A percentile compares a stretch with the other conserved stretches of the same genome.
Conservation (phyloP, 2,888 invertebrate species). For the Eledona agricola region DNA sequence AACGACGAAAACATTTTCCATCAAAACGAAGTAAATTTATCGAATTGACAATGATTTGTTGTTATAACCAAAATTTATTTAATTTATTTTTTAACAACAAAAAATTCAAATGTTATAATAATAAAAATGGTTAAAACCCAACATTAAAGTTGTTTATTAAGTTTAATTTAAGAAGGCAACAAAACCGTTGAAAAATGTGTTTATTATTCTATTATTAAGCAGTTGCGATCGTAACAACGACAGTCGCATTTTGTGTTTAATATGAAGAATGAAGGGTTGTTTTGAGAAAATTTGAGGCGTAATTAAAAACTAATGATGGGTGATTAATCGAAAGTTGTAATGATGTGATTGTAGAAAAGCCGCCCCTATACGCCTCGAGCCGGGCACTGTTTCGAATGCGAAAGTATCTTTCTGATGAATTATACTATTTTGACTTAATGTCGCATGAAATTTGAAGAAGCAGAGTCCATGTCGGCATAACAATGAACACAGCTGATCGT, state of each 20-base stretch:
- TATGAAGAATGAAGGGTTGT: background rate
- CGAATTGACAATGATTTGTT: no score
- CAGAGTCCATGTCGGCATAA: constrained; percentile 60
- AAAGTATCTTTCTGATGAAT: constrained; percentile 58
- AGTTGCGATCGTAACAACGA: constrained; percentile 14
- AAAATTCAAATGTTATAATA: constrained; percentile 7
- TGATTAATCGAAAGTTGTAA: constrained; percentile 34
- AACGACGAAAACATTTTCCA: no score
- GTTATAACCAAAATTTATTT: no score
- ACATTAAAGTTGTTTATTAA: no score
- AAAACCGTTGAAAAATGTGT: no score
- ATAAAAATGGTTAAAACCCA: background rate
- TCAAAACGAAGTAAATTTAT: no score
- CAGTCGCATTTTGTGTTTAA: constrained; percentile 1
- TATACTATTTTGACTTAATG: constrained; percentile 63
- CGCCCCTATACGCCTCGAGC: constrained; percentile 24
- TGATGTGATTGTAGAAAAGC: constrained; percentile 37
- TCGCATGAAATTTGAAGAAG: constrained; percentile 64
- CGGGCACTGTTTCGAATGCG: constrained; percentile 33
- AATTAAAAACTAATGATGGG: constrained; percentile 32
- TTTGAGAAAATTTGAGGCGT: constrained; percentile 1
- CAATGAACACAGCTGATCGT: constrained; percentile 60
- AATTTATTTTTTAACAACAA: constrained; percentile 12
- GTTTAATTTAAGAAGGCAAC: no score
- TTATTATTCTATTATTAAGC: constrained; percentile 23